Base-by-base conservation (phyloP, 2,888 invertebrate genomes). In the Schrankia costaestrigalis region DNA sequence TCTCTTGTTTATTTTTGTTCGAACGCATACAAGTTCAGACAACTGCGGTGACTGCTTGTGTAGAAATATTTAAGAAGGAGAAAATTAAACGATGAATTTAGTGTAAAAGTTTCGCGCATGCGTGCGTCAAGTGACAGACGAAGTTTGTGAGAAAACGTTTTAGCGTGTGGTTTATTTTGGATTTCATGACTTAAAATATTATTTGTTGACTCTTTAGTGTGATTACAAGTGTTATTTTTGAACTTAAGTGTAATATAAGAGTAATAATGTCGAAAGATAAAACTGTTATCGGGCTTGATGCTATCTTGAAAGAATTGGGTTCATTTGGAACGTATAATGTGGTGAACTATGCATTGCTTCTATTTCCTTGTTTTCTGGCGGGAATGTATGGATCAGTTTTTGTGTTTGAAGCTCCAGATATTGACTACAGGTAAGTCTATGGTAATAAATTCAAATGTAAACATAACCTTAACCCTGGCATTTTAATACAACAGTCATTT, bases 381-480 rank as follows among this genome's bases (percentile, higher is more conserved):
- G 86, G 85, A 61, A 78, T 86, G 75, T 86, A 69, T 33, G 86
- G 82, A 23, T 76, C 80, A 0, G 74, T 78, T 1, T 87, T 67
- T 31, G 75, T 86, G n/a, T 87, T 86, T 35, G 86, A 87, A 56
- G 85, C 86, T 0, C 46, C 76, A 0, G 80, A 84, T 47, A 68
- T 86, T 12, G 45, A 53, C 30, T 85, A 86, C 58, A 77, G 86
- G 86, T 85, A 43, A 64, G 71, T 54, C 2, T 33, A 27, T n/a
- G n/a, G n/a, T n/a, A n/a, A n/a, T n/a, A 2, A 10, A 9, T n/a
- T 3, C 10, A 10, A 9, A 3, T 22, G 4, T 24, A 12, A 12
- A 12, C 7, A 24, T 8, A 7, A 7, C 4, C 5, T 11, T 41
- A 25, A 27, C 27, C n/a, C n/a, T n/a, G n/a, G n/a, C n/a, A n/a